Base-by-base conservation (phyloP, 2,113 vertebrate species). In the Asarcornis scutulata region DNA sequence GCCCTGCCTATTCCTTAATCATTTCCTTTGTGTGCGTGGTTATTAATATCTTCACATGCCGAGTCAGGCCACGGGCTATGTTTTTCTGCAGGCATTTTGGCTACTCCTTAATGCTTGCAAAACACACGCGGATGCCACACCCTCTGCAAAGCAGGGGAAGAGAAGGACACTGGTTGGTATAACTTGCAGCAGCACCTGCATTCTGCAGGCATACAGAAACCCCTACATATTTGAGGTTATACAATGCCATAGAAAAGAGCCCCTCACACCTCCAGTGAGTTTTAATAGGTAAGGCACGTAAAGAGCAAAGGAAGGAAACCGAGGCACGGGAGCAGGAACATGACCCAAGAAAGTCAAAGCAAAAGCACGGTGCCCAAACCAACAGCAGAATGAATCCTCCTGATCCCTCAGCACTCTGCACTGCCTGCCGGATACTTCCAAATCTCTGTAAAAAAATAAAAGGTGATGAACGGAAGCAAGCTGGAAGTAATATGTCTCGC, bases 41-140 rank as follows among this genome's bases (percentile, higher is more conserved):
- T 95, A 91, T 95, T 91, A 91, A 91, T 96, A 96, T 68, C 88
- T 59, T 48, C 18, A 58, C 58, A 59, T 50, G 63, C 80, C 58
- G 53, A 62, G 48, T 64, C 85, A 79, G 72, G 93, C 95, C 93
- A 93, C 3, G 36, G 85, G 95, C 95, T 86, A 95, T 44, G 63
- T 48, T 94, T 86, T 96, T 80, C 68, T 59, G 23, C 11, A 26
- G 72, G 83, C 15, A 0, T 73, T 67, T 76, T 83, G 82, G 68
- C 73, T 59, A 72, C 82, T 58, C 17, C 44, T 83, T n/a, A n/a
- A 63, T 27, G 64, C 77, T 93, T 80, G 59, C 53, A 72, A 76
- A 72, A 93, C 6, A n/a, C 64, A 69, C 29, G 13, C 6, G 44
- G 53, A 25, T 76, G 73, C 48, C 88, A 86, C 82, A 81, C 27